Conservation (phyloP, 2,113 vertebrate species). For the Alectura lathami region DNA sequence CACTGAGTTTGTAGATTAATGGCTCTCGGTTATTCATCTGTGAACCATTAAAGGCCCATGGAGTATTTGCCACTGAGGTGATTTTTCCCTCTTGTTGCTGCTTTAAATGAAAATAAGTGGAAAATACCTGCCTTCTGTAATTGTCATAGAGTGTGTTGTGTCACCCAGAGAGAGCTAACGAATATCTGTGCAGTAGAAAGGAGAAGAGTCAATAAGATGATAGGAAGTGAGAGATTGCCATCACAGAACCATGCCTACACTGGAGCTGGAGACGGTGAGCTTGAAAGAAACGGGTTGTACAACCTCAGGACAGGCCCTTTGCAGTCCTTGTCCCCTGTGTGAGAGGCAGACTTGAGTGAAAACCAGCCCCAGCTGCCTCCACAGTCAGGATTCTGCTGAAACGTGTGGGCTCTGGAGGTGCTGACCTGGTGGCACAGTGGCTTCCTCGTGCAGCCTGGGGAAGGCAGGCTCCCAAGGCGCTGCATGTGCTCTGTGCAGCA, state of each 20-base stretch:
- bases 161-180: background rate
- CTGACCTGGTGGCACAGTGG: background rate
- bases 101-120: background rate
- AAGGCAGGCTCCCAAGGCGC: background rate
- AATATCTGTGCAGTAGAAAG: background rate
- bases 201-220: background rate
- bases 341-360: background rate
- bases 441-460: background rate
- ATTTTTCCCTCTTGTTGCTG: background rate
- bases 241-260: fast-evolving
- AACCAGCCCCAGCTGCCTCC: background rate
- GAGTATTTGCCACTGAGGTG: background rate
- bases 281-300: background rate
- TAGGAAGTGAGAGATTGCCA: background rate
- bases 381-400: background rate
- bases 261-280: background rate
- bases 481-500: background rate
- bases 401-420: fast-evolving
- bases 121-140: background rate
- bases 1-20: background rate
- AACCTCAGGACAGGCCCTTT: background rate
- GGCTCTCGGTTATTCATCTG: background rate
- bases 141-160: fast-evolving
- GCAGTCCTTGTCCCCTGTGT: fast-evolving
- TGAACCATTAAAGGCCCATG: background rate